Base-by-base conservation (phyloP, 2,113 vertebrate species). In the Crotalus tigris region DNA sequence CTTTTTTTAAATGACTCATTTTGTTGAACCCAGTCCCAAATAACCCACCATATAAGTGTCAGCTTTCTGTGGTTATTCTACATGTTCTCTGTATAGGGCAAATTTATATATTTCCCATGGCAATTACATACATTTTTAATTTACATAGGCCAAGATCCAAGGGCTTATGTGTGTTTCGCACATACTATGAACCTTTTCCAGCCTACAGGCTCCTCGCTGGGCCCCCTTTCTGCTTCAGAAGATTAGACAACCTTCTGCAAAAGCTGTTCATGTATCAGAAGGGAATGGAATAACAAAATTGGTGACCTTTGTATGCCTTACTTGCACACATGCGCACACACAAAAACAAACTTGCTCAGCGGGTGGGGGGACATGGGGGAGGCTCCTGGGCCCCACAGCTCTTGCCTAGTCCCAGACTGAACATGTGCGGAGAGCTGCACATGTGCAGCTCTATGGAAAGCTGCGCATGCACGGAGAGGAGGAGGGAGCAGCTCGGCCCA, bases 81-180 rank as follows among this genome's bases (percentile, higher is more conserved):
- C 91, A 49, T 93, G 88, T 51, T 93, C 46, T 88, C 91, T 91
- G 90, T 49, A 92, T 29, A 93, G 92, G 91, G 93, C 93, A 93
- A 95, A 95, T 96, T 97, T 97, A 98, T 97, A 97, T 97, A 97
- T 98, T 85, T 55, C 98, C 98, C 97, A 94, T 96, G 97, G 97
- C 97, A 69, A 94, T 94, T 94, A 95, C 93, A 96, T 98, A 97
- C 98, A 98, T 98, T 98, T 98, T 98, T 98, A 97, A 98, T 98
- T 98, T 95, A 98, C 97, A 98, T 57, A 55, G 23, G 33, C 21
- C 5, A 12, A 26, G 90, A 46, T 57, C 90, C 54, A 46, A 91
- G 33, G 75, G 1, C 33, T 81, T 21, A 7, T 44, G 44, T 44
- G 33, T 81, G 33, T 81, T 81, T 17, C 3, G 9, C 33, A 9